phyloP scores from a whole-genome alignment of 2,113 vertebrate genomes.

The Saccopteryx bilineata region DNA sequence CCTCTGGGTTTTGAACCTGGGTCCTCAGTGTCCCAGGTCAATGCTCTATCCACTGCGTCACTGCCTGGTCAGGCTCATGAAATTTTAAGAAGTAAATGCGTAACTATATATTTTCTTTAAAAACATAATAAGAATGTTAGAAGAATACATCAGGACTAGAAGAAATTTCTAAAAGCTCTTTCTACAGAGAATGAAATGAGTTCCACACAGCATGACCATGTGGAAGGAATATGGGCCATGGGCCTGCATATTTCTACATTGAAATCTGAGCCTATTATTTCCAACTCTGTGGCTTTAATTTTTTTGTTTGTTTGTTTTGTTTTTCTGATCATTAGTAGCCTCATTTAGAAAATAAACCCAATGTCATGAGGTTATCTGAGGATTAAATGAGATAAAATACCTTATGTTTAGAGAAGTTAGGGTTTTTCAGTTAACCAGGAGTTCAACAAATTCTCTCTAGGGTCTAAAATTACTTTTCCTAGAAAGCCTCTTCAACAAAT shows the following conservation, averaged over 20 bases:
- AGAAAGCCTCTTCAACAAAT: no score
- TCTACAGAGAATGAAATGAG: not conserved
- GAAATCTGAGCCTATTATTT: not conserved
- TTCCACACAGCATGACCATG: rapidly evolving
- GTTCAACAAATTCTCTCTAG: not conserved
- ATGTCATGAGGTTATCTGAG: not conserved
- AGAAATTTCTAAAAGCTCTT: not conserved
- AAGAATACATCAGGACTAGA: not conserved
- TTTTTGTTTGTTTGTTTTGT: not conserved
- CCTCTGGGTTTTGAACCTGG: no score
- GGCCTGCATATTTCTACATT: not conserved
- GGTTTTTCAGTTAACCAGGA: not conserved
- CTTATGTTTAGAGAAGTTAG: not conserved
- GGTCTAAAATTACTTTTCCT: not conserved
- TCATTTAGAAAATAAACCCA: slow-evolving; percentile 26
- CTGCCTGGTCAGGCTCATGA: no score
- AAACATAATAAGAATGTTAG: not conserved
- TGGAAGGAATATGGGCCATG: not conserved
- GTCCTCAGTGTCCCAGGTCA: no score
- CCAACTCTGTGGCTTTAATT: not conserved
- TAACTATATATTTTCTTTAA: not conserved
- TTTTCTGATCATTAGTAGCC: not conserved
- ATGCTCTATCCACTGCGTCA: no score
- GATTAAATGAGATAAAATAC: not conserved
- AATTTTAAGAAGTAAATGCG: not conserved